Evolutionary conservation across 2,797 vertebrate genomes (phyloP).

Genomic region (Cryptoprocta ferox): DNA sequence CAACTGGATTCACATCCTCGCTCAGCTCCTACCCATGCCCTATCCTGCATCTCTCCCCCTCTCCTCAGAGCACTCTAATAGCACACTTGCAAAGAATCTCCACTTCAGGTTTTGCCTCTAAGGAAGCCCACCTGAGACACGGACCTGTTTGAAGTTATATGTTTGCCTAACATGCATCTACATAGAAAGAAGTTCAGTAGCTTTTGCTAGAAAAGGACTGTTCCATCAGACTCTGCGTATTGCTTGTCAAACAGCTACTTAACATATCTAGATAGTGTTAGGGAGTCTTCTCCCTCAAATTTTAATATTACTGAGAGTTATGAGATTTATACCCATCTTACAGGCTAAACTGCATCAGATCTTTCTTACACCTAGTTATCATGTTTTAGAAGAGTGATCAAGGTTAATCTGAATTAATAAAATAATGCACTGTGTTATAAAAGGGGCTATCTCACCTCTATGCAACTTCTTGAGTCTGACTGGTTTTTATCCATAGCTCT

Average conservation of each 20-base stretch:
- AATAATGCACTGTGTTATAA: neutral
- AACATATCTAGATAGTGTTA: neutral
- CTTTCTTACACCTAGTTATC: neutral
- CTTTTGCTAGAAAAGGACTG: neutral
- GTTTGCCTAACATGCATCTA: neutral
- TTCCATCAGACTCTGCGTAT: neutral
- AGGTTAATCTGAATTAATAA: neutral
- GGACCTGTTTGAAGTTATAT: neutral
- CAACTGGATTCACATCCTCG: neutral
- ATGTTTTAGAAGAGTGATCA: neutral
- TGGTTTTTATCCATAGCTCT: neutral
- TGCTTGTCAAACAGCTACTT: neutral
- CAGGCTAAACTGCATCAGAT: neutral
- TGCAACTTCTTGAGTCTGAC: neutral
- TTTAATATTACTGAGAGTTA: neutral
- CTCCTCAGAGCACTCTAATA: neutral
- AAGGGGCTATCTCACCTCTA: neutral
- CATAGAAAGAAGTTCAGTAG: neutral
- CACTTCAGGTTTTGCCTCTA: neutral
- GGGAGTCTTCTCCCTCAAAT: neutral
- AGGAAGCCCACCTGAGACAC: neutral
- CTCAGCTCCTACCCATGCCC: neutral
- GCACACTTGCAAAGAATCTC: neutral
- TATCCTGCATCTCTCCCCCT: neutral
- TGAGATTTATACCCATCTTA: neutral